Conservation (phyloP, 2,113 vertebrate species). For the Sylvicapra grimmia region DNA sequence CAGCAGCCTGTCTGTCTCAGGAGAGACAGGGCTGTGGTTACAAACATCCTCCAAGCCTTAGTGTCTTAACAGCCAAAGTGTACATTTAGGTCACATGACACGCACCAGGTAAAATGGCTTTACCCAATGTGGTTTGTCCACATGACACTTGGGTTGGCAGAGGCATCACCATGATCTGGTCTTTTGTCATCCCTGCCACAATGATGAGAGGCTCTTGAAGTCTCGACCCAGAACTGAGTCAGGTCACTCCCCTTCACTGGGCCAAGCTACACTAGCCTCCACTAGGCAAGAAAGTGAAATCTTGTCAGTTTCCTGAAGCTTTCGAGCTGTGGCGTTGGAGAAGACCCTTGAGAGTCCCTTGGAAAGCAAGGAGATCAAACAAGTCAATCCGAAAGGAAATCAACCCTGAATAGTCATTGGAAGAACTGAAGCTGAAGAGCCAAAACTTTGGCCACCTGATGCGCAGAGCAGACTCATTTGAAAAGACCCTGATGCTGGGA, state of each 20-base stretch:
- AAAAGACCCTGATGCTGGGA: neutral
- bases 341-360: neutral
- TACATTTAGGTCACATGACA: neutral
- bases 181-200: neutral
- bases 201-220: neutral
- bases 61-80: neutral
- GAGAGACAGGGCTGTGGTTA: neutral
- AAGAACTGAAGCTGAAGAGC: neutral
- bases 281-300: neutral
- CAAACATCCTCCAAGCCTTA: too few species aligned
- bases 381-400: neutral
- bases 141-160: neutral
- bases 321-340: neutral
- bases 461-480: neutral
- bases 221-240: neutral
- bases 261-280: neutral
- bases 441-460: neutral
- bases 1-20: neutral
- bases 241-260: neutral
- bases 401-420: neutral
- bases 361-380: neutral
- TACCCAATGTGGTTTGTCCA: neutral
- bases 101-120: neutral
- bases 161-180: rapidly evolving
- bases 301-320: neutral